A percentile compares a stretch with the other conserved stretches of the same genome.
phyloP scores from a whole-genome alignment of 2,797 vertebrate species.

The Ciconia nigra region DNA sequence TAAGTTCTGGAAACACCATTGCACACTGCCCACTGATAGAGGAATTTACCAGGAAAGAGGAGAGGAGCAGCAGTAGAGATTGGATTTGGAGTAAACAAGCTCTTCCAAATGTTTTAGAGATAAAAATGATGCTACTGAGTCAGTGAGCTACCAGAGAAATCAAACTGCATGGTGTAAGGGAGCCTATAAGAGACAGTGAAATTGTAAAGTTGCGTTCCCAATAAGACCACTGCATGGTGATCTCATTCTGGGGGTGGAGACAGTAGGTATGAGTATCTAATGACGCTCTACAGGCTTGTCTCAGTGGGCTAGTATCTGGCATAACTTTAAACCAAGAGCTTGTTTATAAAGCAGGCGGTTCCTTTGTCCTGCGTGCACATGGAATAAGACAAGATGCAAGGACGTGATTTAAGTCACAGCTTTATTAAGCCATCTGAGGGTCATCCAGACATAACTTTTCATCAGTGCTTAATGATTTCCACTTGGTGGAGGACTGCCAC shows the following conservation, averaged over 20 bases:
- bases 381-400: not conserved
- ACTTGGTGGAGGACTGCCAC: not conserved
- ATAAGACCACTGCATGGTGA: not conserved
- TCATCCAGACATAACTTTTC: not conserved
- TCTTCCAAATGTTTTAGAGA: not conserved
- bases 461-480: not conserved
- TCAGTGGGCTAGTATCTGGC: not conserved
- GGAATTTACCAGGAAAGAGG: constrained; percentile 6
- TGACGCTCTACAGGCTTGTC: not conserved
- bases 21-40: constrained; percentile 11
- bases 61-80: not conserved
- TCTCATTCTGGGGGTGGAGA: not conserved
- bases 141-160: not conserved
- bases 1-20: constrained; percentile 41
- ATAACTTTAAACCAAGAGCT: not conserved
- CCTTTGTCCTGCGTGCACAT: rapidly evolving
- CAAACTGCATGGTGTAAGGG: not conserved
- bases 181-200: not conserved
- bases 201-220: not conserved
- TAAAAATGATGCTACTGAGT: not conserved
- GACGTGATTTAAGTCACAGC: not conserved
- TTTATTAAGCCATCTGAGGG: not conserved
- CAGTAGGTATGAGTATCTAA: not conserved
- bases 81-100: constrained; percentile 5
- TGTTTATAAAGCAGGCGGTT: not conserved